Percentiles rank a stretch among this genome's conserved stretches.
Evolutionary conservation across 2,113 vertebrate species (phyloP).

Genomic region (Orycteropus afer): DNA sequence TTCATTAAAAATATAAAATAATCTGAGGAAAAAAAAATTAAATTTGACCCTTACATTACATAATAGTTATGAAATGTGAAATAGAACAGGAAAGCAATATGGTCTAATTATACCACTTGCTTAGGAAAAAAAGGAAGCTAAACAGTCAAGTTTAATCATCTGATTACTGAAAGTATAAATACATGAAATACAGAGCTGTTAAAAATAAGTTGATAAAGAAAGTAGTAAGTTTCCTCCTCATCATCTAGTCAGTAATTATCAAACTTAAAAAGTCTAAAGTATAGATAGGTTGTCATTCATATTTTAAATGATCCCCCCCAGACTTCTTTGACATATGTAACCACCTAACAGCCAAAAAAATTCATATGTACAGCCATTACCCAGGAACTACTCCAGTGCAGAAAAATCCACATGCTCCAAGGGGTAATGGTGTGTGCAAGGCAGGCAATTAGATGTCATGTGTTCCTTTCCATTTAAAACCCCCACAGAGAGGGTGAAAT

Average conservation of each 20-base stretch:
- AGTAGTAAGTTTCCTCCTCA: background rate
- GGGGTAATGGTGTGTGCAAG: background rate
- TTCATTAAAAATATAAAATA: constrained; percentile 29
- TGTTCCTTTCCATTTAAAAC: background rate
- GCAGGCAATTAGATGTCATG: background rate
- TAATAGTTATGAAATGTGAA: background rate
- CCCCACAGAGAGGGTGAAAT: background rate
- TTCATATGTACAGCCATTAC: background rate
- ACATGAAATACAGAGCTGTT: background rate
- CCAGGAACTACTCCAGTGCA: no score
- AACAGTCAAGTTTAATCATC: background rate
- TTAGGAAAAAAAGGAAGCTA: background rate
- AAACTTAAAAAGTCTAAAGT: background rate
- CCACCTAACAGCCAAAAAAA: background rate
- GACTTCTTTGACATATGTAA: background rate
- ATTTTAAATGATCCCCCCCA: background rate
- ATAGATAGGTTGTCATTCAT: background rate
- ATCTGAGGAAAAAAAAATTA: background rate
- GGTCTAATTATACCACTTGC: background rate
- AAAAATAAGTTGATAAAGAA: background rate
- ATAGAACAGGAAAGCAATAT: constrained; percentile 26
- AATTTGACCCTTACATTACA: background rate
- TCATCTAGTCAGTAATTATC: background rate
- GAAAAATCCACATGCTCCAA: background rate
- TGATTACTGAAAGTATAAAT: background rate